Evolutionary conservation across 2,113 vertebrate genomes (phyloP), one percentile per base, ranked within the genome.

Genomic region (Gorsachius goisagi): DNA sequence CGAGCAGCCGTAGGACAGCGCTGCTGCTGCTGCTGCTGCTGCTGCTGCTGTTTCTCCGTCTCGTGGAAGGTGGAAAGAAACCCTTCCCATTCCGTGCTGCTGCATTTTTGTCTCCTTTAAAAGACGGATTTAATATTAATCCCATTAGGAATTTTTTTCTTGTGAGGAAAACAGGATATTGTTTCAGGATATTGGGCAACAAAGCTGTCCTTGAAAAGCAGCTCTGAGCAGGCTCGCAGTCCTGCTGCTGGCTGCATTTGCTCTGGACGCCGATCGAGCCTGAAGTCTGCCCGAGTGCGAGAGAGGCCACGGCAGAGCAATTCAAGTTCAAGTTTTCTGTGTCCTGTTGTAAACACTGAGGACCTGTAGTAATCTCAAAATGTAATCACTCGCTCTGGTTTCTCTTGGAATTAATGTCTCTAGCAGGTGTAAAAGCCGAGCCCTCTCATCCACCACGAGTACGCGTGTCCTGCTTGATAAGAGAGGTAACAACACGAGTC

Each of bases 161-260:
- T 88, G 58, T 75, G 89, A 84, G 73, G 84, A 94, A 97, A 97
- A 96, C 93, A 96, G 96, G 96, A 95, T 91, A 95, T 96, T 96
- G 71, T 96, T 90, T 95, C 84, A 97, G 88, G 93, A 97, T 96
- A 93, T 72, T 96, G 95, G 69, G 90, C 90, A 95, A 95, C 93
- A 96, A 96, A 96, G 93, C 91, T 93, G 90, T 56, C 88, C 94
- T 96, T 97, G 93, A 93, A 79, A 90, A 86, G 90, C 83, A 92
- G 30, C 6, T 16, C 55, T 88, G 79, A 96, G 89, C 93, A 95
- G 89, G 80, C 85, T 95, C 10, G 6, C 69, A 49, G 60, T 26
- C 62, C 44, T 52, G 47, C 76, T 75, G 15, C 73, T 86, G 86
- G 60, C 56, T 86, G 71, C 72, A 9, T 87, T 86, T 44, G 45